Conservation (phyloP, 1,140 invertebrate species). For the Berghia stephanieae region DNA sequence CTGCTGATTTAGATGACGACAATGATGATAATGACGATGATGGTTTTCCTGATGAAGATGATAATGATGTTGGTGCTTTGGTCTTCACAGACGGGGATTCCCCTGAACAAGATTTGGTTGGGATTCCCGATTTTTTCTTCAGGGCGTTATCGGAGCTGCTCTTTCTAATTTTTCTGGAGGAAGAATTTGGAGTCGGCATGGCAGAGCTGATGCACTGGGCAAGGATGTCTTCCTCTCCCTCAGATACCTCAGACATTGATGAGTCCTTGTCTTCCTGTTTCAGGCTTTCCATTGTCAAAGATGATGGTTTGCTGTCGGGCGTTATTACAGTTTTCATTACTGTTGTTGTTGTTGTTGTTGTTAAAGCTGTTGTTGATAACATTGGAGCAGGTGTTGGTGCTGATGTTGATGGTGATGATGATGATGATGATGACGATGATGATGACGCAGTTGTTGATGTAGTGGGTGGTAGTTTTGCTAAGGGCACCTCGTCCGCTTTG, state of each 20-base stretch:
- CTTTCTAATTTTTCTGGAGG: slow-evolving; percentile 51
- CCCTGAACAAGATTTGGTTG: slow-evolving; percentile 31
- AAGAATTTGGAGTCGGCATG: slow-evolving; percentile 57
- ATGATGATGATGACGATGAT: no score
- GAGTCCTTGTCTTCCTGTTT: slow-evolving; percentile 55
- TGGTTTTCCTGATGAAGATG: no score
- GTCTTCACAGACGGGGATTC: no score
- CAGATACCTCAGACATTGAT: slow-evolving; percentile 63
- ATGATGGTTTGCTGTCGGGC: neutral
- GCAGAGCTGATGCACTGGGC: slow-evolving; percentile 65
- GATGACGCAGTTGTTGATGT: no score
- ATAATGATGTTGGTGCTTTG: no score
- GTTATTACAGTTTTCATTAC: no score
- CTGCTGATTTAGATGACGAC: no score
- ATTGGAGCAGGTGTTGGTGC: no score
- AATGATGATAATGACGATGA: no score
- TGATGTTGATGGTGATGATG: slow-evolving; percentile 1
- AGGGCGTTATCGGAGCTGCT: slow-evolving; percentile 57
- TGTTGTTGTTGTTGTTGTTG: neutral
- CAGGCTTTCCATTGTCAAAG: neutral
- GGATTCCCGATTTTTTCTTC: slow-evolving; percentile 49
- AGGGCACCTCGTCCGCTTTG: no score
- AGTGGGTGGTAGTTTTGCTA: no score
- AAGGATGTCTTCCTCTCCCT: slow-evolving; percentile 65
- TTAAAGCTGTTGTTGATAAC: neutral